Base-by-base conservation (phyloP, 2,113 vertebrate species). In the Polyodon spathula region DNA sequence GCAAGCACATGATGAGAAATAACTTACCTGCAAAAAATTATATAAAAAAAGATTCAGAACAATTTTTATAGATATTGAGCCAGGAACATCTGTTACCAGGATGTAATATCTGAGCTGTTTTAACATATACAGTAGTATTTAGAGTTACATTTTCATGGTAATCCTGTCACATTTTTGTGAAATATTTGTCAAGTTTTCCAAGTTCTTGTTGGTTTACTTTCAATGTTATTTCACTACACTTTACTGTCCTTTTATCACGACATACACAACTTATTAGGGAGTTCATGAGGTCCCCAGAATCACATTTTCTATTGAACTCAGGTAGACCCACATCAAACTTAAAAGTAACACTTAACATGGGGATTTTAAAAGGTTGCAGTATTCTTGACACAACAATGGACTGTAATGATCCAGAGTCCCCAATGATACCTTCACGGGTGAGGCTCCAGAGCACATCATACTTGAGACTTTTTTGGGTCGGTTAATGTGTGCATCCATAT, bases 1-100 rank as follows among this genome's bases (percentile, higher is more conserved):
- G 70, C 83, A 86, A 2, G 81, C 69, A 65, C 84, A 86, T 0
- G 83, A 79, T 41, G 82, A 83, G 66, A 86, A 83, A 58, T 84
- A 86, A 63, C 84, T 86, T 56, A 85, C 82, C 84, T 88, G 62
- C 39, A 58, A 40, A 58, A 62, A 15, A 37, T 7, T 39, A 56
- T n/a, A 39, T 5, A 44, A 6, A 40, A 8, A 7, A 57, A 4
- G n/a, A 6, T 39, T 57, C 9, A n/a, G 11, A 44, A 44, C 42
- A 44, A 50, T 51, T 8, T n/a, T n/a, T 40, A 43, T 37, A 10
- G 8, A 12, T 44, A 43, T 27, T 27, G 27, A 27, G 27, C 27
- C 27, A 27, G 27, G 2, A 27, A 27, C 27, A 27, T 27, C 27
- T 27, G 3, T 27, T 27, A 27, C 1, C 3, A 27, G 27, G 27